Evolutionary conservation across 2,888 invertebrate genomes (phyloP).

Genomic region (Sinelater perroti): DNA sequence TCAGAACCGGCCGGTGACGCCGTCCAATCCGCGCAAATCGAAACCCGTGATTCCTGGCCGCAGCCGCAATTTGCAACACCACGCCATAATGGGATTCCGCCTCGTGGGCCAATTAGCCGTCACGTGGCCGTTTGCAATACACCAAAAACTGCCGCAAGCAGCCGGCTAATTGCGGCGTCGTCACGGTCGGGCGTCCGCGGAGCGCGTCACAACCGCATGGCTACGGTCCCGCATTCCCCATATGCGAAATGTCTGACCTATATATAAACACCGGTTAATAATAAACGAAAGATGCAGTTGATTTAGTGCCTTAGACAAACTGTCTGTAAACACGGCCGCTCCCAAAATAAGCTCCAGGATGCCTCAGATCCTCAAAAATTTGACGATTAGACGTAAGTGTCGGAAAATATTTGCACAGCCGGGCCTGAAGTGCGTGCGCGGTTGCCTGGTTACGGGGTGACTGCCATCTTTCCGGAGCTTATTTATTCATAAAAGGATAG

Average conservation of each 20-base stretch:
- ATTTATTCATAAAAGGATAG: conserved; percentile 27
- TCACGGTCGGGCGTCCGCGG: neutral
- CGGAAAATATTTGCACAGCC: conserved; percentile 16
- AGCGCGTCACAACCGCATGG: too few species aligned
- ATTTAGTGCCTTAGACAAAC: too few species aligned
- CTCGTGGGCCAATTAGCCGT: conserved; percentile 6
- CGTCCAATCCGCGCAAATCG: neutral
- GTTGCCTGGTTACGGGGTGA: conserved; percentile 22
- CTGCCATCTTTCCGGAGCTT: conserved; percentile 22
- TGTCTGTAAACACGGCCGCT: too few species aligned
- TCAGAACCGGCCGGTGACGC: too few species aligned
- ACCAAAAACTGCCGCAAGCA: neutral
- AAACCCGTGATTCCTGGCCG: conserved; percentile 16
- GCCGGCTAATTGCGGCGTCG: neutral
- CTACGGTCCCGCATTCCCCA: too few species aligned
- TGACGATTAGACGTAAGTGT: too few species aligned
- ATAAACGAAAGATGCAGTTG: conserved; percentile 22
- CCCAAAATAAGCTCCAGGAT: too few species aligned
- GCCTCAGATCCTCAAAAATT: too few species aligned
- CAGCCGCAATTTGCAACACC: conserved; percentile 12
- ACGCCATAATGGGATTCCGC: conserved; percentile 12
- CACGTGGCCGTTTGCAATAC: neutral
- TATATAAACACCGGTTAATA: conserved; percentile 23
- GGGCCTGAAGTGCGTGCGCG: conserved; percentile 30
- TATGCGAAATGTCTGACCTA: conserved; percentile 5